These are phyloP conservation scores for Chirona hameri DNA, from an alignment of 2,888 invertebrate species.

Conservation along the genomic window DNA sequence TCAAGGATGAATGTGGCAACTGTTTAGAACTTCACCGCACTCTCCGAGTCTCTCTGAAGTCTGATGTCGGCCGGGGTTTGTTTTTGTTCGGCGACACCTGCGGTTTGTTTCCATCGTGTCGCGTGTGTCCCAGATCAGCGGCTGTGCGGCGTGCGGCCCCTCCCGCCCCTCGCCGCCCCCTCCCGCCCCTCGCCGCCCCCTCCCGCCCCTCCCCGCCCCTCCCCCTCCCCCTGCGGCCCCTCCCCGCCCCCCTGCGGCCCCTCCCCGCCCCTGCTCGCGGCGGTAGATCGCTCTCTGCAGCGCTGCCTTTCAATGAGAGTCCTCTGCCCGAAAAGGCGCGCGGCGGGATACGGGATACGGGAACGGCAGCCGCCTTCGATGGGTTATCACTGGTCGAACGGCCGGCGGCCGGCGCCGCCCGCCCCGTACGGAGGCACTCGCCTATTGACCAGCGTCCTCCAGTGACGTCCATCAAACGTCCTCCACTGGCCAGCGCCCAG, in stretches of 20 bases:
- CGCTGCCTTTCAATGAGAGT: not conserved
- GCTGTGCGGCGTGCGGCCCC: not conserved
- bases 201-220: not conserved
- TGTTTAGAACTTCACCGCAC: too few relatives aligned
- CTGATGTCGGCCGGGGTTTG: too few relatives aligned
- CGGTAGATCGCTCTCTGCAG: not conserved
- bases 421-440: too few relatives aligned
- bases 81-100: too few relatives aligned
- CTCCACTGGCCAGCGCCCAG: too few relatives aligned
- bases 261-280: not conserved
- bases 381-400: not conserved
- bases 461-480: too few relatives aligned
- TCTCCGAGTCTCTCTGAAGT: too few relatives aligned
- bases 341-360: too few relatives aligned
- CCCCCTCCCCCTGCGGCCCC: not conserved
- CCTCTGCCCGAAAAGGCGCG: not conserved
- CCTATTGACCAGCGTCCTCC: too few relatives aligned
- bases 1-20: too few relatives aligned
- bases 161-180: not conserved
- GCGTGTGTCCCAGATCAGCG: too few relatives aligned
- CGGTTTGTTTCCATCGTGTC: too few relatives aligned
- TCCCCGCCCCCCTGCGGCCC: not conserved
- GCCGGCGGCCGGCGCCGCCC: not conserved
- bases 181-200: not conserved
- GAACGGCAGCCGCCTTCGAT: not conserved